Evolutionary conservation across 2,797 vertebrate species (phyloP), one percentile per base, ranked within the genome.

Genomic region (Apogon hyalosoma): DNA sequence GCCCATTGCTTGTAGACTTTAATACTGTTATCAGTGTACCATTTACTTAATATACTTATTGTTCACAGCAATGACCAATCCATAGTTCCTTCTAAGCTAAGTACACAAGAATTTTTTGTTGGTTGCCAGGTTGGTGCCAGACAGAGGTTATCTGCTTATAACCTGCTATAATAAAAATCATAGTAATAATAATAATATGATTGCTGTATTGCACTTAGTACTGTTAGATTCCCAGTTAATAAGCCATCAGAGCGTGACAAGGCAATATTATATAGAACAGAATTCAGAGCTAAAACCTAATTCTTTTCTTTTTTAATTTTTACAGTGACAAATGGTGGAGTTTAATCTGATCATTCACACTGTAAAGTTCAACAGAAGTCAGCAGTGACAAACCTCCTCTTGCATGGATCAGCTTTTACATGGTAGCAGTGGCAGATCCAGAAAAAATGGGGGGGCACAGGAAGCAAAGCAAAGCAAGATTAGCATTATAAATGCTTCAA

Each of bases 1-100:
- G 21, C 4, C 7, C 63, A 10, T 24, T 50, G 4, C 33, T 11
- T 12, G 13, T 45, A 36, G 21, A 33, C 49, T 46, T 59, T 56
- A 64, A 65, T 51, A n/a, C 18, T 11, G 11, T 64, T 79, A 83
- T 82, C 77, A 63, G 36, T 16, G 42, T 2, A 31, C 40, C 2
- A 70, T 64, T 71, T 49, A 45, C 21, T 46, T 46, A 28, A 73
- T 70, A 13, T 38, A 10, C 67, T 73, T 66, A 66, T 69, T 73
- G 31, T 12, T 63, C 54, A 63, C 55, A 28, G 16, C 57, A 69
- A 84, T 57, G 4, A n/a, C 50, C 12, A 11, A 59, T 82, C 57
- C 69, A 63, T 72, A 72, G n/a, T 54, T 49, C 13, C 13, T 0
- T 50, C 0, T 8, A 70, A 53, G 52, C 74, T 74, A 83, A 73